Evolutionary conservation across 1,140 invertebrate genomes (phyloP), one percentile per base, ranked within the genome.

Genomic region (Drosophila kohkoa): DNA sequence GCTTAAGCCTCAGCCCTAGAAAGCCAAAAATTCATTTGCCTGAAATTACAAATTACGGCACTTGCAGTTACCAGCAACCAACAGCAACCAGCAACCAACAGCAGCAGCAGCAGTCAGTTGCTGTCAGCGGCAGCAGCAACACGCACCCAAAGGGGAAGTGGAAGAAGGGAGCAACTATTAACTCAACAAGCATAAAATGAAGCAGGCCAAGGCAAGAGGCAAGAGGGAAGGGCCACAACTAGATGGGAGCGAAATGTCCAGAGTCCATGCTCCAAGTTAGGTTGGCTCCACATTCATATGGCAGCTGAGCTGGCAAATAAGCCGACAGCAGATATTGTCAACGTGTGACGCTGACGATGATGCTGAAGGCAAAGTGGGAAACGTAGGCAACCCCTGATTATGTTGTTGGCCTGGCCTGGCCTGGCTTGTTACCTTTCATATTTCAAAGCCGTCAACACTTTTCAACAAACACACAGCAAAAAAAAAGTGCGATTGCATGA

Each of bases 151-250:
- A 57, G 59, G 70, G 80, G 76, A 78, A 2, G 1, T 38, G 32
- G 16, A 32, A 2, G 30, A 35, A 6, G 30, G 6, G 30, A 8
- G 25, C 85, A 85, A 89, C 85, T 89, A 89, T 89, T 89, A 89
- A 89, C 85, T 89, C 78, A 85, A 89, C 85, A 89, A 89, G 85
- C 85, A 89, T 89, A 89, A 89, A 89, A 89, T 85, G 81, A 89
- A 89, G 86, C 78, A 69, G 58, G 77, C 77, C 68, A 71, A 77
- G 66, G 35, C 2, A 38, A 38, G 35, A 66, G 72, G 73, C 41
- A 32, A 65, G 35, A 66, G 72, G 73, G 35, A 32, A 65, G 51
- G 16, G 35, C 57, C 10, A 28, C 3, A 25, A 25, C 20, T 25
- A 25, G 20, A 4, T 4, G 7, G 35, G 7, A 10, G 35, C 6